Evolutionary conservation across 2,888 invertebrate genomes (phyloP), one percentile per base, ranked within the genome.

Genomic region (Pilophorus perplexus): DNA sequence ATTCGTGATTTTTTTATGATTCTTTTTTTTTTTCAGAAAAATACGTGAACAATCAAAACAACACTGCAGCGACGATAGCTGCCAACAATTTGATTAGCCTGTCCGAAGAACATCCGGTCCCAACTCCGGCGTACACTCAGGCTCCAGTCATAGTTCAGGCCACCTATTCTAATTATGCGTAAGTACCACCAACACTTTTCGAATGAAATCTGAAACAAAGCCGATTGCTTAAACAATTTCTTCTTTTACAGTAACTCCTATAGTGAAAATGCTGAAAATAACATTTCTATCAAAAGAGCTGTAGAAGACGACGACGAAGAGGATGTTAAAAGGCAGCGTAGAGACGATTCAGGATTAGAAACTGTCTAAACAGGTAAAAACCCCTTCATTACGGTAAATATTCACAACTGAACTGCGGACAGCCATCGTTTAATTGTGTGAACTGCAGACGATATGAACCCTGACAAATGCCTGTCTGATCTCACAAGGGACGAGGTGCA

Each of bases 61-160:
- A 37, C 44, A 54, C 22, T 33, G 67, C 67, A 28, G 68, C 67
- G n/a, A 50, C 67, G 40, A 67, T 66, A 44, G 64, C 66, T 27
- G 68, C 66, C 12, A 68, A 68, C 52, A 68, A 68, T 40, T 64
- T 70, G 57, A 67, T 68, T 44, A 67, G 65, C 33, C 23, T 66
- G 22, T 64, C 66, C 8, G 70, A 70, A 60, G 67, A 68, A 33
- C 64, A 38, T 22, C 3, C 42, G 20, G 23, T 10, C 18, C 50
- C 25, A 10, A 37, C 48, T 25, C 68, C 70, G 20, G 48, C 64
- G 12, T 68, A 54, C 42, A 68, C 70, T 40, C 70, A 68, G 40
- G 70, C 70, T 14, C 70, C 70, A 27, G 70, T 70, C 33, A 70
- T 70, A 33, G 70, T 70, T n/a, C 70, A 70, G 62, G 66, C 70